Base-by-base conservation (phyloP, 2,797 vertebrate genomes). In the Poeciliopsis infans region DNA sequence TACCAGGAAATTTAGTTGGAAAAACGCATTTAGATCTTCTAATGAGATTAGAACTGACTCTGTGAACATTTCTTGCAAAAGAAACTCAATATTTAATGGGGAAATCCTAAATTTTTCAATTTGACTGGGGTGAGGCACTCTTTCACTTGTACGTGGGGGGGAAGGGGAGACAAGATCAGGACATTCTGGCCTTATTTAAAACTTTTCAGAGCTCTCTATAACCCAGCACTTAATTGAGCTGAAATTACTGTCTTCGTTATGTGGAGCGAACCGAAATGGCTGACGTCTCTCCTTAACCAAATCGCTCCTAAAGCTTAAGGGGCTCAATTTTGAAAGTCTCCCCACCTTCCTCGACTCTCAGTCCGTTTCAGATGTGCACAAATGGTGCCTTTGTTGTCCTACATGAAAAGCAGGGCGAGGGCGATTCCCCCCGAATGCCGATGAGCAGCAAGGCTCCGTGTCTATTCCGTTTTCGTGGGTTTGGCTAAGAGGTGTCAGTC, bases 401-500 rank as follows among this genome's bases (percentile, higher is more conserved):
- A 91, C 91, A 90, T 90, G 87, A 86, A 89, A 84, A 90, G 88
- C 88, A 79, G 76, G 81, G 85, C 78, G 80, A 75, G 85, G 84
- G 81, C 82, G 88, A 89, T 76, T 76, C 85, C 82, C 83, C 15
- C 68, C 82, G 92, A 92, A 93, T 92, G 85, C 89, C 88, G 88
- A 93, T 93, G 89, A 93, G 90, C 69, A 88, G 83, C 33, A 87
- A 90, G 91, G 86, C 51, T 84, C 79, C 83, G 39, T 86, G 92
- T 93, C 92, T 83, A 82, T 86, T 91, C 83, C 83, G 78, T 90
- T 87, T 41, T 57, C 61, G 66, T 64, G 70, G 74, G 89, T 93
- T 93, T 90, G 83, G 87, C 90, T 88, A 90, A 90, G 90, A 90
- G 85, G 90, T 91, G 91, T 91, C 91, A 89, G 87, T 85, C 57